These are phyloP conservation scores for Narcine bancroftii DNA, from an alignment of 2,113 vertebrate species.

Conservation along the genomic window DNA sequence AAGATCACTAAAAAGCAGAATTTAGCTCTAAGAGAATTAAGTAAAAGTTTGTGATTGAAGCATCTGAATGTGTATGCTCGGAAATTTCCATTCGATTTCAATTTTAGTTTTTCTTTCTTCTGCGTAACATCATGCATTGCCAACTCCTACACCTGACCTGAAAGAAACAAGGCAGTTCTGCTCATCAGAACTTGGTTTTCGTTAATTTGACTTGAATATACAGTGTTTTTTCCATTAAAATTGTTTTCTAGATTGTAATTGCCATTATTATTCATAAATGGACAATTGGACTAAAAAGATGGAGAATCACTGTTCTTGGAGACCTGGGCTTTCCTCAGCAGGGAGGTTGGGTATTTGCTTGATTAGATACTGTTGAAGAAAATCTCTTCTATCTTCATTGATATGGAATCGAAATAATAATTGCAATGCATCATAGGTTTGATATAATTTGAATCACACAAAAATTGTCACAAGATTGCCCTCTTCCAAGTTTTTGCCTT, in stretches of 20 bases:
- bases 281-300: too few relatives aligned
- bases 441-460: not conserved
- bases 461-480: not conserved
- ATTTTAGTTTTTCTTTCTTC: not conserved
- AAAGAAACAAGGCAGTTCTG: too few relatives aligned
- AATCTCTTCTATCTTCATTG: not conserved
- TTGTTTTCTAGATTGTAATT: too few relatives aligned
- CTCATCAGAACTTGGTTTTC: not conserved
- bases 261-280: too few relatives aligned
- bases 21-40: not conserved
- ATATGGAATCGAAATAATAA: not conserved
- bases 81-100: not conserved
- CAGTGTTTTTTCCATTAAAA: too few relatives aligned
- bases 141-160: too few relatives aligned
- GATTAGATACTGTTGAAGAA: too few relatives aligned
- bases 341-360: not conserved
- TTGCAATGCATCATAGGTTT: not conserved
- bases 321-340: not conserved
- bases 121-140: too few relatives aligned
- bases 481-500: not conserved
- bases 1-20: not conserved
- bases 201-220: not conserved
- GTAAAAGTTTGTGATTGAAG: too few relatives aligned
- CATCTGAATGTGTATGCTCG: not conserved
- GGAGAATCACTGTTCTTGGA: not conserved